Base-by-base conservation (phyloP, 2,888 invertebrate species). In the Abrostola tripartita region DNA sequence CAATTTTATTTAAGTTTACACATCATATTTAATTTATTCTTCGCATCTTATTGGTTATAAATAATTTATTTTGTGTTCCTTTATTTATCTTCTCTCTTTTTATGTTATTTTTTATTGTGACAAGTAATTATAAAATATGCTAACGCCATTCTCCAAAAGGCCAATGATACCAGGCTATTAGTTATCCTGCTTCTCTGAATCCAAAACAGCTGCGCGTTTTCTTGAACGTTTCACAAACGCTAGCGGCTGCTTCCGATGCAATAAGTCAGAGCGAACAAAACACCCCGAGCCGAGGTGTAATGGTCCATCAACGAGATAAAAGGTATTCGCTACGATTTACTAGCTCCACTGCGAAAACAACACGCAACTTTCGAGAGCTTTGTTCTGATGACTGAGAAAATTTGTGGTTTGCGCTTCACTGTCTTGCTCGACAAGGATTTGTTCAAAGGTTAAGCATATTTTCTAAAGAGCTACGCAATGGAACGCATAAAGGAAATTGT, bases 191-290 rank as follows among this genome's bases (percentile, higher is more conserved):
- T 35, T 47, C 60, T 50, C 41, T 14, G 35, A 56, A 61, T 58
- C 52, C 11, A 10, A 38, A 68, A 50, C 68, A 76, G 65, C 55
- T 72, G 68, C 37, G 63, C 56, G 49, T 68, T 67, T 69, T 56
- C 61, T 64, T 54, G 14, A 55, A 38, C 37, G 8, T 50, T 12
- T 35, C 42, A 37, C 47, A 24, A 24, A 24, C 11, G 36, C 37
- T 12, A 38, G 50, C 42, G 41, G 38, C 52, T 59, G 58, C 55
- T 57, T 59, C 51, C 11, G 49, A 53, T 49, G 67, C 63, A 69
- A 77, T 76, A 77, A 76, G 68, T 78, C 66, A 71, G 51, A 6
- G 12, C 10, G n/a, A 70, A 73, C 65, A 74, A 78, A 78, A 76
- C 65, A 57, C 37, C 44, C 53, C 57, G 12, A 59, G 63, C 37